Evolutionary conservation across 2,113 vertebrate species (phyloP).

Genomic region (Grammomys surdaster): DNA sequence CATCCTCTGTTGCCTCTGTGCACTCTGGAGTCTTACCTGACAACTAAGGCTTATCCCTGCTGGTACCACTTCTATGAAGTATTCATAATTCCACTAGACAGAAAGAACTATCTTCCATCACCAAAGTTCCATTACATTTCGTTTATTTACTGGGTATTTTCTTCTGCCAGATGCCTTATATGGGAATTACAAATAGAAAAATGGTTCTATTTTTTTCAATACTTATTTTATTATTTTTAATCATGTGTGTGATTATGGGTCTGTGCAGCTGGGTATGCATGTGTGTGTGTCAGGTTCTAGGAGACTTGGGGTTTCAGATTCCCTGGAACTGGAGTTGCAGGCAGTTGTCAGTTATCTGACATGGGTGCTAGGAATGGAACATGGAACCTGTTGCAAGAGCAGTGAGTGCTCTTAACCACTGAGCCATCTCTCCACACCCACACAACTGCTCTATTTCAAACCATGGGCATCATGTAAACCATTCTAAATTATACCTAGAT

Average conservation of each 20-base stretch:
- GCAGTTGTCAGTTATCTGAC: neutral
- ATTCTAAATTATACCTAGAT: conserved; percentile 20
- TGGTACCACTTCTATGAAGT: neutral
- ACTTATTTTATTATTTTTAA: neutral
- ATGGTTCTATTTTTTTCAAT: neutral
- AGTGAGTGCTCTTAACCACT: neutral
- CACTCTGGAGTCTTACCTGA: neutral
- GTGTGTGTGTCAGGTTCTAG: neutral
- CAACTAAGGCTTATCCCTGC: neutral
- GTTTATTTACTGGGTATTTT: neutral
- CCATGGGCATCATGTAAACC: neutral
- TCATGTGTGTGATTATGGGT: neutral
- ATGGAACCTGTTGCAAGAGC: neutral
- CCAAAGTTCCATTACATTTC: neutral
- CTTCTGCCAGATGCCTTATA: neutral
- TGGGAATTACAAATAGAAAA: neutral
- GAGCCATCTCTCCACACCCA: neutral
- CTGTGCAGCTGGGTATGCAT: neutral
- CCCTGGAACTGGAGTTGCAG: neutral
- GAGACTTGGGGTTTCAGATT: neutral
- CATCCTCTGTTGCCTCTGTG: neutral
- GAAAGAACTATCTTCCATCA: neutral
- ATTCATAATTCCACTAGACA: neutral
- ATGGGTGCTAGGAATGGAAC: neutral
- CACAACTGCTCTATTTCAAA: neutral